Evolutionary conservation across 2,888 invertebrate species (phyloP).

Genomic region (Eilema sororculum): DNA sequence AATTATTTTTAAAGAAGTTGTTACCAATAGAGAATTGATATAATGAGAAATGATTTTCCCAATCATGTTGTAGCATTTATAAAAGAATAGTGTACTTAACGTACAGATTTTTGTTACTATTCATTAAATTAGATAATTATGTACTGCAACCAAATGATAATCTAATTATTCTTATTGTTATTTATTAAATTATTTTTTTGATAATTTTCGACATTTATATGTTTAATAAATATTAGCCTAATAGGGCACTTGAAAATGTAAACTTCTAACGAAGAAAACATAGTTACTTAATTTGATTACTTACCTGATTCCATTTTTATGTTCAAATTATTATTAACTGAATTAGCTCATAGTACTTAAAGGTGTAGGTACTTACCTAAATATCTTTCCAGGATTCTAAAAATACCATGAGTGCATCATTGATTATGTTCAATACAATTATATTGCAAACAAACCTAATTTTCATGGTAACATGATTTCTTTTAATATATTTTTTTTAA

Average conservation of each 20-base stretch:
- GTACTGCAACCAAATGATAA: slow-evolving; percentile 55
- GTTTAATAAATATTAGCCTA: slow-evolving; percentile 18
- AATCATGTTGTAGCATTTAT: slow-evolving; percentile 64
- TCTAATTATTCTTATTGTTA: slow-evolving; percentile 31
- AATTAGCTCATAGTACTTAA: not conserved
- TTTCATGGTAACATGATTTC: not conserved
- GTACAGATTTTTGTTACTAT: slow-evolving; percentile 58
- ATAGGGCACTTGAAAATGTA: slow-evolving; percentile 8
- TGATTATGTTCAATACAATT: not conserved
- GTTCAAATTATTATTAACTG: slow-evolving; percentile 52
- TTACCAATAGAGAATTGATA: slow-evolving; percentile 36
- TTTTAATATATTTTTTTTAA: too few species aligned
- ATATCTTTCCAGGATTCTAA: slow-evolving; percentile 48
- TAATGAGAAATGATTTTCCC: slow-evolving; percentile 50
- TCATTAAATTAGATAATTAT: slow-evolving; percentile 39
- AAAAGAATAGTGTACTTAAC: slow-evolving; percentile 54
- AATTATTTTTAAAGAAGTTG: slow-evolving; percentile 30
- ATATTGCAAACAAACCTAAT: not conserved
- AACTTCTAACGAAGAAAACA: slow-evolving; percentile 6
- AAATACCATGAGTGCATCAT: slow-evolving; percentile 26
- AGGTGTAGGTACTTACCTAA: slow-evolving; percentile 19
- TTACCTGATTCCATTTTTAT: slow-evolving; percentile 57
- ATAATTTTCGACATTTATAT: slow-evolving; percentile 36
- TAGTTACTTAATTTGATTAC: not conserved
- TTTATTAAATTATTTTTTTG: slow-evolving; percentile 32